Evolutionary conservation across 2,113 vertebrate species (phyloP), one percentile per base, ranked within the genome.

Genomic region (Ctenodactylus gundi): DNA sequence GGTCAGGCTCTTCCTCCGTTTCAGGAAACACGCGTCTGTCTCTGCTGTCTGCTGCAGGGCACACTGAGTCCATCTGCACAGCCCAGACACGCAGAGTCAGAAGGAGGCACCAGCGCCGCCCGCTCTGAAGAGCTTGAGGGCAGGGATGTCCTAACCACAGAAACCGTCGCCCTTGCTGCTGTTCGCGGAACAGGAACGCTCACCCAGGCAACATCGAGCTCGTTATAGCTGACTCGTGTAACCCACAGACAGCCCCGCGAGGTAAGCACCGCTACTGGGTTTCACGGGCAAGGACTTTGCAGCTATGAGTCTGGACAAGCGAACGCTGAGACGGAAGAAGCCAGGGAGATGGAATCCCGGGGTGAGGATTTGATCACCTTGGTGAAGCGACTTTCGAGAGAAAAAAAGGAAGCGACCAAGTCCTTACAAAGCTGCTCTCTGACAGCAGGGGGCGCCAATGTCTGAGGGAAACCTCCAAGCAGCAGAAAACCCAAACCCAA

Each of bases 391-490:
- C 46, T 88, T 31, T 51, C 78, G 18, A 8, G 17, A 60, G 11
- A 85, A 78, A 4, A 4, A 6, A 25, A 31, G 39, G 18, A 34
- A 15, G 49, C 4, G 88, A 49, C n/a, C 70, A n/a, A 85, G 49
- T 29, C 25, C 80, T 36, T 86, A 89, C 89, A 94, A 64, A 34
- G 31, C 65, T 41, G 29, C 21, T 34, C 23, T 85, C 15, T 15
- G 39, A 49, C 95, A 87, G 93, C 89, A 97, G 96, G 27, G 92
- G 95, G 91, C 84, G 67, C 86, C 84, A 91, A 67, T 80, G 92
- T 64, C 95, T 76, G 82, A 6, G 11, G 46, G 91, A 95, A 96
- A 23, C 7, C 11, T 75, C 51, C 86, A 39, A 7, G n/a, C 18
- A 3, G 0, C 10, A 17, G 77, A 39, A 46, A 93, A 58, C 36